Conservation (phyloP, 1,140 invertebrate species). For the Hyles euphorbiae region DNA sequence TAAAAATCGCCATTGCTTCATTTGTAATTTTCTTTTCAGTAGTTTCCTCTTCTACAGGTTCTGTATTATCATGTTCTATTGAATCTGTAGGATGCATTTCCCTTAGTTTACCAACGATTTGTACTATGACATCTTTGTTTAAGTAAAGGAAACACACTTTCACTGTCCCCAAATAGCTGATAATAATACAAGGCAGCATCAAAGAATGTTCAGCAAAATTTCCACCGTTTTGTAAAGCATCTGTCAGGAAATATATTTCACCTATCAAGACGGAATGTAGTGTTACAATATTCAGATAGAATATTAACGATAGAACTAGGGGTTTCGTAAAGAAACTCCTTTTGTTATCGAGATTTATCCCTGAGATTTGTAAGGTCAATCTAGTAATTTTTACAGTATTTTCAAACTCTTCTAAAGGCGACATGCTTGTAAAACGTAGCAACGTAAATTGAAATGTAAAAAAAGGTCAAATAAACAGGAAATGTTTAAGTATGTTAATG, state of each 20-base stretch:
- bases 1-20: constrained; percentile 17
- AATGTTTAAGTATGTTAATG: too few relatives aligned
- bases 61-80: background rate
- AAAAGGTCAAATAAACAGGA: too few relatives aligned
- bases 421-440: too few relatives aligned
- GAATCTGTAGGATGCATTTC: constrained; percentile 21
- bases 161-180: constrained; percentile 27
- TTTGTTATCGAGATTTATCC: constrained; percentile 14
- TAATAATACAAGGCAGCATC: constrained; percentile 29
- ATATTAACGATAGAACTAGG: constrained; percentile 15
- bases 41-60: constrained; percentile 10
- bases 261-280: constrained; percentile 31
- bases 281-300: constrained; percentile 30
- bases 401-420: constrained; percentile 9
- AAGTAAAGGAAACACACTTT: constrained; percentile 25
- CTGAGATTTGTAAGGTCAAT: constrained; percentile 13
- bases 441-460: too few relatives aligned
- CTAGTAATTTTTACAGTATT: constrained; percentile 19
- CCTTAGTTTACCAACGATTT: constrained; percentile 25
- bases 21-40: constrained; percentile 4
- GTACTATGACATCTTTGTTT: constrained; percentile 19
- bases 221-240: constrained; percentile 25
- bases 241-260: constrained; percentile 30
- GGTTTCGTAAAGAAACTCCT: constrained; percentile 6
- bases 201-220: constrained; percentile 34